Percentiles rank a stretch among this genome's conserved stretches.
These are phyloP conservation scores for Zaprionus ornatus DNA, from an alignment of 1,140 invertebrate genomes.

Conservation along the genomic window DNA sequence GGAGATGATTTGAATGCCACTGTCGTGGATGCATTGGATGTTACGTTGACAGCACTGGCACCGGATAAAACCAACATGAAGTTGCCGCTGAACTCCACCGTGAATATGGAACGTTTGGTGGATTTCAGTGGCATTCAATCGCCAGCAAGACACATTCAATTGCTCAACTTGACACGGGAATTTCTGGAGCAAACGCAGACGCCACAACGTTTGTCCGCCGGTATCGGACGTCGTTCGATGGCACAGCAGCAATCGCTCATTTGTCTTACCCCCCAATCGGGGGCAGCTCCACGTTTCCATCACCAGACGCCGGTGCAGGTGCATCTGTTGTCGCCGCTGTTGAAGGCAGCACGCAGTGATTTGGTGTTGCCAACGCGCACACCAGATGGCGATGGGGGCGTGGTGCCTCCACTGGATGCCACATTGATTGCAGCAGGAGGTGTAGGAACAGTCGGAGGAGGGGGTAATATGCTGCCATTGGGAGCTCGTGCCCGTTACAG, in stretches of 20 bases:
- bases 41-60: conserved; percentile 66
- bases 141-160: conserved; percentile 62
- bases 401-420: conserved; percentile 25
- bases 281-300: conserved; percentile 51
- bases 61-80: conserved; percentile 74
- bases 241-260: conserved; percentile 60
- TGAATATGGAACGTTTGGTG: conserved; percentile 72
- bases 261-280: conserved; percentile 63
- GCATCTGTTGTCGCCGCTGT: conserved; percentile 61
- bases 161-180: conserved; percentile 67
- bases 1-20: too few species aligned
- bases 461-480: conserved; percentile 11
- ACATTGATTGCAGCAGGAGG: conserved; percentile 18
- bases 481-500: conserved; percentile 64
- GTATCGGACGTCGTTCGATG: conserved; percentile 49
- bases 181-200: conserved; percentile 45
- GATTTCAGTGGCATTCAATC: conserved; percentile 57
- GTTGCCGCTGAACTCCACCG: conserved; percentile 72
- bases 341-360: conserved; percentile 75
- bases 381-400: conserved; percentile 53
- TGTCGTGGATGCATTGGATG: conserved; percentile 51
- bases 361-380: conserved; percentile 75
- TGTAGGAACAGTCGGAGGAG: neutral
- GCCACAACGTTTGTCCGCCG: conserved; percentile 3
- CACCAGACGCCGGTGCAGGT: conserved; percentile 60